Evolutionary conservation across 1,140 invertebrate species (phyloP).

Genomic region (Pseudomyrmex sp.): DNA sequence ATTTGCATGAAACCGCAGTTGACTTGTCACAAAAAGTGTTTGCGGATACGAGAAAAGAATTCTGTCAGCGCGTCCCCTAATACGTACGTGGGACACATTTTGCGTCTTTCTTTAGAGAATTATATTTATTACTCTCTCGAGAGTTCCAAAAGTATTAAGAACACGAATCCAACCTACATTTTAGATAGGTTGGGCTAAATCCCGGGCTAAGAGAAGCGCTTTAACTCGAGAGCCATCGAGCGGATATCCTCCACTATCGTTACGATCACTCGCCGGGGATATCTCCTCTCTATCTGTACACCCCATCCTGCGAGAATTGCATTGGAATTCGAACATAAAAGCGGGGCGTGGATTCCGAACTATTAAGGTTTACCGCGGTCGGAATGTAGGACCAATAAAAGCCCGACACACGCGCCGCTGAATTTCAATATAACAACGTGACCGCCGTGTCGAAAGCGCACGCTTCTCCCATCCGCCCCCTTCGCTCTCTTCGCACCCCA

Average conservation of each 20-base stretch:
- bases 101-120: not conserved
- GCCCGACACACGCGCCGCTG: conserved; percentile 51
- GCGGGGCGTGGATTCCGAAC: conserved; percentile 35
- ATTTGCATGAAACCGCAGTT: not conserved
- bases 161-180: not conserved
- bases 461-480: not conserved
- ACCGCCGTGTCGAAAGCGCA: conserved; percentile 51
- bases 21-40: not conserved
- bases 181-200: not conserved
- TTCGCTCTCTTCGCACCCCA: conserved; percentile 7
- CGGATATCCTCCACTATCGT: not conserved
- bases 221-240: not conserved
- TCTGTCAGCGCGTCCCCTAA: too few relatives aligned
- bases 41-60: too few relatives aligned
- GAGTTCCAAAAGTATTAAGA: not conserved
- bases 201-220: not conserved
- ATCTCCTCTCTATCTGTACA: too few relatives aligned
- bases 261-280: not conserved
- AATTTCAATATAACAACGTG: conserved; percentile 62
- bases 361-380: conserved; percentile 56
- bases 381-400: conserved; percentile 56
- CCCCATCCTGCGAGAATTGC: conserved; percentile 7
- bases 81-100: too few relatives aligned
- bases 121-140: not conserved
- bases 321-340: conserved; percentile 40